Percentiles rank a stretch among this genome's conserved stretches.
These are phyloP conservation scores for Salvator merianae DNA, from an alignment of 2,113 vertebrate genomes.

Conservation along the genomic window DNA sequence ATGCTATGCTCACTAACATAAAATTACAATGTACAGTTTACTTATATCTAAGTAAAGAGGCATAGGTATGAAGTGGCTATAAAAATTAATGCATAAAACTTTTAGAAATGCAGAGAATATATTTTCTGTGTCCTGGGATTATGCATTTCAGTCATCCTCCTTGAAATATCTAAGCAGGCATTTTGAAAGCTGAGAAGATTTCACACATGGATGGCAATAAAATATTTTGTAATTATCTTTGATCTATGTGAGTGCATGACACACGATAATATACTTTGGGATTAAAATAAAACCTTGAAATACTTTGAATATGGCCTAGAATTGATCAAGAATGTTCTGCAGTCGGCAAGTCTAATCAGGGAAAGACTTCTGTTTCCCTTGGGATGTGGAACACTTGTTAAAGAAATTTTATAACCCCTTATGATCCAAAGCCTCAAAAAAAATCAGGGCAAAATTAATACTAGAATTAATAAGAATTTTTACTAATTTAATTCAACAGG, in stretches of 20 bases:
- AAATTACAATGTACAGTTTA: not conserved
- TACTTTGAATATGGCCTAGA: slow-evolving; percentile 46
- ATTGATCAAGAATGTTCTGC: slow-evolving; percentile 37
- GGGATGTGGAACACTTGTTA: not conserved
- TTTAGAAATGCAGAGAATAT: slow-evolving; percentile 56
- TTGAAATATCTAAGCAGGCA: slow-evolving; percentile 60
- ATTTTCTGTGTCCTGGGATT: slow-evolving; percentile 52
- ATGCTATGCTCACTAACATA: not conserved
- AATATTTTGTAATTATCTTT: slow-evolving; percentile 72
- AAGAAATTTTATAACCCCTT: not conserved
- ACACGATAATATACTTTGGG: slow-evolving; percentile 46
- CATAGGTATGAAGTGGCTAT: slow-evolving; percentile 34
- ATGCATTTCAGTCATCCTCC: slow-evolving; percentile 56
- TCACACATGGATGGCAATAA: slow-evolving; percentile 65
- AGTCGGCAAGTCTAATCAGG: slow-evolving; percentile 14
- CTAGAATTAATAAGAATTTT: not conserved
- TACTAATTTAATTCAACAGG: not conserved
- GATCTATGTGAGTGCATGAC: slow-evolving; percentile 62
- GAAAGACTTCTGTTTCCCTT: not conserved
- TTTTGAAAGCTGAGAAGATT: slow-evolving; percentile 67
- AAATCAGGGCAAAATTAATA: not conserved
- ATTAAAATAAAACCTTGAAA: slow-evolving; percentile 59
- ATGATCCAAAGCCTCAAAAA: not conserved
- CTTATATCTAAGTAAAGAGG: not conserved
- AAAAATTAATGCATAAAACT: slow-evolving; percentile 48